These are phyloP conservation scores for Anthopleura xanthogrammica DNA, from an alignment of 92 coral and sea anemone genomes.

Conservation along the genomic window DNA sequence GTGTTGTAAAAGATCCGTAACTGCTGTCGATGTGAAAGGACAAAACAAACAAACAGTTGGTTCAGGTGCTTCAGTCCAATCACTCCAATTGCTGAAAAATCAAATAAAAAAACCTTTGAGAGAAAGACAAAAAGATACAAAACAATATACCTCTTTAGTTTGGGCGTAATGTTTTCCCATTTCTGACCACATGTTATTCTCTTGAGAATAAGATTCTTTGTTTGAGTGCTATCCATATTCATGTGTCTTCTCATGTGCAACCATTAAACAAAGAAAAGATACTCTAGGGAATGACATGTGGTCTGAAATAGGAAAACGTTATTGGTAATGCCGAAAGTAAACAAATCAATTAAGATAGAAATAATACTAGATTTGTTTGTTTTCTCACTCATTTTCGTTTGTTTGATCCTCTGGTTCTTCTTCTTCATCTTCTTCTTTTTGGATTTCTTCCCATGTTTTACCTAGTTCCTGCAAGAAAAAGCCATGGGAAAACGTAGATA, in stretches of 20 bases:
- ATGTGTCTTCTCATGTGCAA: too few relatives aligned
- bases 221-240: too few relatives aligned
- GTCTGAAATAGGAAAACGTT: too few relatives aligned
- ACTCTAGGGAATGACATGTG: too few relatives aligned
- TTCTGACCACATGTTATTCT: not conserved
- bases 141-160: too few relatives aligned
- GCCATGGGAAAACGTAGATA: not conserved
- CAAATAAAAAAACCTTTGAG: not conserved
- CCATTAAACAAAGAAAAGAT: too few relatives aligned
- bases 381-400: constrained; percentile 54
- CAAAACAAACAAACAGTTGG: constrained; percentile 90
- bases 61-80: constrained; percentile 87
- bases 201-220: too few relatives aligned
- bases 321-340: too few relatives aligned
- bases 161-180: not conserved
- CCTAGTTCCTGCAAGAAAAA: constrained; percentile 72
- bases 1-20: constrained; percentile 66
- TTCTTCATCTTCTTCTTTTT: constrained; percentile 66
- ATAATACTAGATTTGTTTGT: not conserved
- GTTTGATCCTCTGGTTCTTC: constrained; percentile 22
- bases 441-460: constrained; percentile 96
- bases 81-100: constrained; percentile 78
- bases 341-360: too few relatives aligned
- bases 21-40: constrained; percentile 51
- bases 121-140: too few relatives aligned